Evolutionary conservation across 2,113 vertebrate genomes (phyloP).

Genomic region (Phoxinus phoxinus): DNA sequence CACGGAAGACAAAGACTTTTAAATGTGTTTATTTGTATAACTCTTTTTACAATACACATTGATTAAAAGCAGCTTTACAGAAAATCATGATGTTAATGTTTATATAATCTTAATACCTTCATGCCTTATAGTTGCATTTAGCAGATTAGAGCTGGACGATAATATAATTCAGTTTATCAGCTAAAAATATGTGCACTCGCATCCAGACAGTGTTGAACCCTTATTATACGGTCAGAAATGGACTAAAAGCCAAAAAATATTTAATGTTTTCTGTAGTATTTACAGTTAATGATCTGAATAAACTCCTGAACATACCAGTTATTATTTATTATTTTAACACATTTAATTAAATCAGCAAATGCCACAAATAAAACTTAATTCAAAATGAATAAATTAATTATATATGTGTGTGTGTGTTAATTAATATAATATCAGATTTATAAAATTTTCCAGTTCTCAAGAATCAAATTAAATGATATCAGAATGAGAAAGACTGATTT

Average conservation of each 20-base stretch:
- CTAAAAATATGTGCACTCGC: not conserved
- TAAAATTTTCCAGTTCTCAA: not conserved
- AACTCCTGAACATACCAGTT: not conserved
- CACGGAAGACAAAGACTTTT: not conserved
- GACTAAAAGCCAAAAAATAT: not conserved
- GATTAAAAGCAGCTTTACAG: not conserved
- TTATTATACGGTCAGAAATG: too few species aligned
- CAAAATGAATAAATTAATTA: not conserved
- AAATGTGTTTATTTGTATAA: not conserved
- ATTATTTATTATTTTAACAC: not conserved
- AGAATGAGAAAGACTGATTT: conserved; percentile 32
- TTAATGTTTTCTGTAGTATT: not conserved
- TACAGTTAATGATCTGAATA: not conserved
- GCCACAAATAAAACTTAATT: not conserved
- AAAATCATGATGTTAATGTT: not conserved
- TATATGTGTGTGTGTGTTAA: too few species aligned
- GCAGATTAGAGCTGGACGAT: not conserved
- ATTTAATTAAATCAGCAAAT: not conserved
- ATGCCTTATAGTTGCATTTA: not conserved
- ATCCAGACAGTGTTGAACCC: too few species aligned
- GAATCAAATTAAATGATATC: not conserved
- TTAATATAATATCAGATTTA: not conserved
- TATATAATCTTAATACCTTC: not conserved
- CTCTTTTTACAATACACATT: not conserved
- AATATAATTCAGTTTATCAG: not conserved